Evolutionary conservation across 2,113 vertebrate species (phyloP), one percentile per base, ranked within the genome.

Genomic region (Ceyx cyanopectus): DNA sequence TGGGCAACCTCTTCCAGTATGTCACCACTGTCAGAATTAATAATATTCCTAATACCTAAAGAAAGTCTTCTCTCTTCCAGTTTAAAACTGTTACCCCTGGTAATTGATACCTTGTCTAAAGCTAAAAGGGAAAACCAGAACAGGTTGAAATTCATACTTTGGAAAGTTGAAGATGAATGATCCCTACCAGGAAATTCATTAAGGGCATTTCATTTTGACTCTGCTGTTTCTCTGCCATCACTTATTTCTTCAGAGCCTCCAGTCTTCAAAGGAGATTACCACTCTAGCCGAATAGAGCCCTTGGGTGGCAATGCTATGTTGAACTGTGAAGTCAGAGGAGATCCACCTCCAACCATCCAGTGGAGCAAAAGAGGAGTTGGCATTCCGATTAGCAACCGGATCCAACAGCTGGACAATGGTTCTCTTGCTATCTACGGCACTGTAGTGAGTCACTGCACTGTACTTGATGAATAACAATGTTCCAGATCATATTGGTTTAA

Each of bases 341-440:
- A 99, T 88, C 99, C 99, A 1, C 96, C 97, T 73, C 99, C 99
- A 57, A 98, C 97, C 67, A 99, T 99, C 91, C 98, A 98, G 83
- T 99, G 99, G 99, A 99, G 97, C 96, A 99, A 98, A 94, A 98
- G 97, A 53, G 99, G 99, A 65, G 92, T 98, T 26, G 98, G 97
- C 10, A 53, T 99, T 82, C 97, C 96, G 37, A 98, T 98, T 58
- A 98, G 93, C 95, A 98, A 98, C 91, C 98, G 99, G 82, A 98
- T 99, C 88, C 98, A 53, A 27, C 98, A 99, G 53, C 97, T 99
- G 37, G 96, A 97, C 94, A 99, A 99, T 5, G 99, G 99, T 79
- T 99, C 99, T 40, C 97, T 99, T 17, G 99, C 99, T 57, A 99
- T 99, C 94, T 99, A 99, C 1, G 98, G 99, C 97, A 99, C 99